phyloP scores from a whole-genome alignment of 2,888 invertebrate species.

The Cremastinae sp. region DNA sequence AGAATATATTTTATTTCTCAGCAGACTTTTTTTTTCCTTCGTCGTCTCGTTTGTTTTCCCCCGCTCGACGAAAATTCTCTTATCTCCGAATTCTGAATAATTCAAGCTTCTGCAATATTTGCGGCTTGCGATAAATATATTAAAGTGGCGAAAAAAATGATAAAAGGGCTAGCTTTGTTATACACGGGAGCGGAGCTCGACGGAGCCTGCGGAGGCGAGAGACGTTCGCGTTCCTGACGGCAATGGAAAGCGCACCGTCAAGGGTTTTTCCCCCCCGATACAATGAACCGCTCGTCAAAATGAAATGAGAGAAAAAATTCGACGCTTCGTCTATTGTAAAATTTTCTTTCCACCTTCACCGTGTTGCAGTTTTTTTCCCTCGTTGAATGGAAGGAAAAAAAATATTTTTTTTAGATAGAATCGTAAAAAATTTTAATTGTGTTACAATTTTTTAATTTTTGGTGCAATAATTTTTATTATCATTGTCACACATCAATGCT shows the following conservation, averaged over 20 bases:
- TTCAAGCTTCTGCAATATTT: slow-evolving; percentile 41
- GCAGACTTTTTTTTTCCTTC: neutral
- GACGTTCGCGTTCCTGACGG: slow-evolving; percentile 16
- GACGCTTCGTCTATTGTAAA: neutral
- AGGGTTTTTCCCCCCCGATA: no score
- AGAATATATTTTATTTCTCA: slow-evolving; percentile 13
- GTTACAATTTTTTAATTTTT: no score
- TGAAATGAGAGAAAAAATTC: slow-evolving; percentile 45
- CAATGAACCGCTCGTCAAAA: no score
- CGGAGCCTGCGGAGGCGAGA: slow-evolving; percentile 8
- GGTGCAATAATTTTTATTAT: no score
- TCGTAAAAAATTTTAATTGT: neutral
- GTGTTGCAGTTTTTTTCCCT: slow-evolving; percentile 20
- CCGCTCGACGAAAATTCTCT: slow-evolving; percentile 25
- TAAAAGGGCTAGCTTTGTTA: slow-evolving; percentile 5
- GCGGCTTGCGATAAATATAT: slow-evolving; percentile 31
- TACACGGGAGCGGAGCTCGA: neutral
- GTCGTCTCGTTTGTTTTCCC: neutral
- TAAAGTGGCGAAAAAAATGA: slow-evolving; percentile 20
- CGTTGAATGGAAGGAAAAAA: neutral
- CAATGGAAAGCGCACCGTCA: slow-evolving; percentile 28
- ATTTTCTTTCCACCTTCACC: slow-evolving; percentile 9
- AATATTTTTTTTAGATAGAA: neutral
- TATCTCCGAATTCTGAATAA: slow-evolving; percentile 38
- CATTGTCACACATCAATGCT: no score